Conservation (phyloP, 2,113 vertebrate species). For the Eptesicus fuscus region DNA sequence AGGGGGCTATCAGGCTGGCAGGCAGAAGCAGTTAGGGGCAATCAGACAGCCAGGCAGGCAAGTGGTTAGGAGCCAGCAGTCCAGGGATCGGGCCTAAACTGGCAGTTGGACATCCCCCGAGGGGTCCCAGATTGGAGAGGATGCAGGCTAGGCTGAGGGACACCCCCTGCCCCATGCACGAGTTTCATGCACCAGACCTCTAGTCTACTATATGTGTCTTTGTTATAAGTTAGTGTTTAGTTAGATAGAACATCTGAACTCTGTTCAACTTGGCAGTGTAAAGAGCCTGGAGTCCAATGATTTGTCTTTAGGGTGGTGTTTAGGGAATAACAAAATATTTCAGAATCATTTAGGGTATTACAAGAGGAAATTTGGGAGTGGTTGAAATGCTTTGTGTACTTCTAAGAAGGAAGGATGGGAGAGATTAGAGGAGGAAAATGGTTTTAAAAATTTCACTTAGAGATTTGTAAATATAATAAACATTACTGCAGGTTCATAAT, state of each 20-base stretch:
- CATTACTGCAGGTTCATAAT: slow-evolving; percentile 26
- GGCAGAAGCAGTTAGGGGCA: too few species aligned
- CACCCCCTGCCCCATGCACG: too few species aligned
- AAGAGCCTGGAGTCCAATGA: slow-evolving; percentile 63
- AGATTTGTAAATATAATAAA: slow-evolving; percentile 48
- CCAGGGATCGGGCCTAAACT: too few species aligned
- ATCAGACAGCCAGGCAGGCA: too few species aligned
- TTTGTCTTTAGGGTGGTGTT: slow-evolving; percentile 73
- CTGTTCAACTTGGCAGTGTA: slow-evolving; percentile 68
- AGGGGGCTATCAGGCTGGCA: too few species aligned
- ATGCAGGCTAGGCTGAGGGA: too few species aligned
- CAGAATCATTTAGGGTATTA: slow-evolving; percentile 61
- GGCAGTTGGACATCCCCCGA: too few species aligned
- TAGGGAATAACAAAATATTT: slow-evolving; percentile 70
- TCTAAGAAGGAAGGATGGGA: slow-evolving; percentile 59
- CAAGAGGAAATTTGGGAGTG: slow-evolving; percentile 66
- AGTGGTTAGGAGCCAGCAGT: too few species aligned
- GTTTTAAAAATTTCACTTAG: slow-evolving; percentile 53
- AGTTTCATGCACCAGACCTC: too few species aligned
- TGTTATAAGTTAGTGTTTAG: slow-evolving; percentile 53
- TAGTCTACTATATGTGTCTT: slow-evolving; percentile 38
- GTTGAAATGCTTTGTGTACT: slow-evolving; percentile 51
- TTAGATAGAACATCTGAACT: slow-evolving; percentile 69
- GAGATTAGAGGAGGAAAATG: slow-evolving; percentile 30
- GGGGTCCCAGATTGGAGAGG: too few species aligned